phyloP scores from a whole-genome alignment of 2,113 vertebrate species.

The Lagopus muta region DNA sequence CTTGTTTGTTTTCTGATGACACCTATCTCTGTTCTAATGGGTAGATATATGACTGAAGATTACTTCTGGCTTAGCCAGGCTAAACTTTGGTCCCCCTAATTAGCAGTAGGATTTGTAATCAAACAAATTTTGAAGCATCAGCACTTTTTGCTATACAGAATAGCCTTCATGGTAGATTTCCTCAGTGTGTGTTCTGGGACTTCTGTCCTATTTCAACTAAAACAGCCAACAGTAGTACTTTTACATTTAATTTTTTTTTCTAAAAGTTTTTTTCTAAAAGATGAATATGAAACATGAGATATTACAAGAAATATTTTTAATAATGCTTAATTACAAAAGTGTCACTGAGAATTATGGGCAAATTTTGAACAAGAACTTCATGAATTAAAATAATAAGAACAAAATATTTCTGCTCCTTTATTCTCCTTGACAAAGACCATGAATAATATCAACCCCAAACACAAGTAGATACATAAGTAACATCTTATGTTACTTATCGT shows the following conservation, averaged over 20 bases:
- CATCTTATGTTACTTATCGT: background rate
- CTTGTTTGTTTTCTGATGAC: background rate
- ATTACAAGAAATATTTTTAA: background rate
- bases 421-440: background rate
- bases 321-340: background rate
- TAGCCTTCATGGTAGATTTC: background rate
- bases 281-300: background rate
- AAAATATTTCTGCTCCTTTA: background rate
- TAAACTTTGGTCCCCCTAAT: background rate
- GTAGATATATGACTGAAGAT: background rate
- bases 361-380: background rate
- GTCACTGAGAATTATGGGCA: background rate
- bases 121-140: background rate
- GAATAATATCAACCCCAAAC: background rate
- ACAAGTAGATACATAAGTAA: background rate
- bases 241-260: background rate
- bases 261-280: background rate
- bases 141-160: background rate
- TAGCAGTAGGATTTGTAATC: background rate
- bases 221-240: background rate
- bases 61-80: background rate
- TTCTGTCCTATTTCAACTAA: background rate
- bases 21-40: background rate
- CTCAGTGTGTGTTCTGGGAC: background rate
- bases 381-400: background rate